A percentile compares a stretch with the other conserved stretches of the same genome.
Conservation (phyloP, 2,888 invertebrate species). For the Eupelmus urozonus region DNA sequence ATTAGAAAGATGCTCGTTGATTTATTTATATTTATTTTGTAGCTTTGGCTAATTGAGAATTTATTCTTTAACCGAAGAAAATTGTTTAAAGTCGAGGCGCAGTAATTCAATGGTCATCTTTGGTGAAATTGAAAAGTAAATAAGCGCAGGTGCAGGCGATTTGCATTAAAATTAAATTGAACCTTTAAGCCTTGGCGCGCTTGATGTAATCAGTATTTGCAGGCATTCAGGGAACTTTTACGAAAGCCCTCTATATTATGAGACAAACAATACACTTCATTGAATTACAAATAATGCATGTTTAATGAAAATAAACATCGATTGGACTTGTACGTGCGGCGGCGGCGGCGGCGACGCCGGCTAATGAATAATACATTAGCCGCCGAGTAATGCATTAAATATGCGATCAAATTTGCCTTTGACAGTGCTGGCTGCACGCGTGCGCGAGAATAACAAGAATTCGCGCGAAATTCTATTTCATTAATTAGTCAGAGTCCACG, state of each 20-base stretch:
- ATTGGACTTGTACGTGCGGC: not conserved
- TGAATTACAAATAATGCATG: constrained; percentile 10
- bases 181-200: not conserved
- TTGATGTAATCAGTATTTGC: not conserved
- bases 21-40: too few species aligned
- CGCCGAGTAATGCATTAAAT: constrained; percentile 12
- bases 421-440: not conserved
- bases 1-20: too few species aligned
- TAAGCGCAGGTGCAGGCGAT: too few species aligned
- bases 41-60: too few species aligned
- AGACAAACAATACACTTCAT: constrained; percentile 18
- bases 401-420: constrained; percentile 5
- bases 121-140: too few species aligned
- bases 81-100: too few species aligned
- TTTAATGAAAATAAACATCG: constrained; percentile 16
- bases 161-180: constrained; percentile 9
- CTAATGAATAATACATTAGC: constrained; percentile 27
- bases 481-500: too few species aligned
- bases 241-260: not conserved
- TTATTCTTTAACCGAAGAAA: too few species aligned
- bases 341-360: not conserved
- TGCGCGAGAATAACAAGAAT: not conserved
- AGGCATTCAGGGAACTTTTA: not conserved
- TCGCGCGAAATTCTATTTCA: too few species aligned
- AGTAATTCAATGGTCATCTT: too few species aligned